These are phyloP conservation scores for Ptyas mucosa DNA, from an alignment of 2,113 vertebrate species.

Conservation along the genomic window DNA sequence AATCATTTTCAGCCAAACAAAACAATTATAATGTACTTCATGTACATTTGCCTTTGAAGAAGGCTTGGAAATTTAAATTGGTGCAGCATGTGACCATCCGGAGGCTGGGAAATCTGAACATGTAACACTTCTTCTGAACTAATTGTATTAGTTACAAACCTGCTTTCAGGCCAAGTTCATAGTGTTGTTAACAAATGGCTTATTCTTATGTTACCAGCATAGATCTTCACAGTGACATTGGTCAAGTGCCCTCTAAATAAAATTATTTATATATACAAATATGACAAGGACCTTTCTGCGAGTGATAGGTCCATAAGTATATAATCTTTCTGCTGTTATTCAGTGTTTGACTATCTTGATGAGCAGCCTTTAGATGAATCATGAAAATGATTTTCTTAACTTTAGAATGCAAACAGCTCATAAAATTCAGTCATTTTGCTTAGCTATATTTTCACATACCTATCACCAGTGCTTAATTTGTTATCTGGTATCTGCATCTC, in stretches of 20 bases:
- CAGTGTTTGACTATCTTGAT: neutral
- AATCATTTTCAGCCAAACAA: neutral
- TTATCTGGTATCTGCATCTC: neutral
- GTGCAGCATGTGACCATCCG: neutral
- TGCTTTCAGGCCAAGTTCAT: neutral
- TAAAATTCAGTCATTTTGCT: neutral
- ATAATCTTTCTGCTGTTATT: neutral
- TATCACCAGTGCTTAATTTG: neutral
- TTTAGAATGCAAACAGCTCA: neutral
- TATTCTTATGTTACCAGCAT: neutral
- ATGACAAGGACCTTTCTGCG: neutral
- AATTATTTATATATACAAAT: neutral
- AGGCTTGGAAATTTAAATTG: neutral
- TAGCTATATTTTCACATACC: neutral
- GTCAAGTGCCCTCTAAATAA: neutral
- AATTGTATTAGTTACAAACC: neutral
- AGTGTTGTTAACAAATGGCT: neutral
- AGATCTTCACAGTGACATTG: neutral
- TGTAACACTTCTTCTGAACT: neutral
- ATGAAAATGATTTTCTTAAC: neutral
- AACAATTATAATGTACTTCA: neutral
- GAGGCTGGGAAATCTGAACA: neutral
- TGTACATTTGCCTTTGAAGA: neutral
- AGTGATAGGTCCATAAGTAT: neutral
- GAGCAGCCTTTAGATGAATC: neutral